phyloP scores from a whole-genome alignment of 2,113 vertebrate species.

The Trogon melanurus region DNA sequence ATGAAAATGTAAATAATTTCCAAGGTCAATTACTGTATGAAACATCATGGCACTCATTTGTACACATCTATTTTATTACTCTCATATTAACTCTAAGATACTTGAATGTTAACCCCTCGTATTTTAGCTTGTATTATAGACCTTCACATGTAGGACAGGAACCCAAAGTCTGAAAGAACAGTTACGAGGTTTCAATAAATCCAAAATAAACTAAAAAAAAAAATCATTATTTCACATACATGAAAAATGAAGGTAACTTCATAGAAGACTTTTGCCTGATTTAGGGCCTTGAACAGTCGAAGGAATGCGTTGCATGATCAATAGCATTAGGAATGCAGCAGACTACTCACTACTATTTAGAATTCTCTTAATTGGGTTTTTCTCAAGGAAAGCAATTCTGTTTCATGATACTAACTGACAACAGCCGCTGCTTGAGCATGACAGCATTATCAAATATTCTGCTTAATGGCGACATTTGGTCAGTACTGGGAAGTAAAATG shows the following conservation, averaged over 20 bases:
- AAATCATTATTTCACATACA: neutral
- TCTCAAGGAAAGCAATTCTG: neutral
- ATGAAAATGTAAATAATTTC: neutral
- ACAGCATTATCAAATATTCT: neutral
- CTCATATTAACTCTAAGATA: neutral
- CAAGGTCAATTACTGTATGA: neutral
- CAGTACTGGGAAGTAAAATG: neutral
- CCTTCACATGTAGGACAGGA: neutral
- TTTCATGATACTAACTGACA: neutral
- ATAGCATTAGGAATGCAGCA: neutral
- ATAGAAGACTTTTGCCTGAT: neutral
- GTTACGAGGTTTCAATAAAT: neutral
- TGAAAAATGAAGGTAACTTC: neutral
- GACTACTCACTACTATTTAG: neutral
- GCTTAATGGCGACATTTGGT: neutral
- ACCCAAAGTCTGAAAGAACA: neutral
- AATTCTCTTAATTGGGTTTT: conserved; percentile 2
- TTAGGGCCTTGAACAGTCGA: neutral
- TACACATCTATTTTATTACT: neutral
- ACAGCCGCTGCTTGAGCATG: neutral
- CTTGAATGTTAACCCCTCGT: neutral
- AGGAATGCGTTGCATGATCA: neutral
- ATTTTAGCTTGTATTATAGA: neutral
- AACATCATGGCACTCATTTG: neutral
- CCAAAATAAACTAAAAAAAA: neutral